Base-by-base conservation (phyloP, 30 jellyfish, hydroid and myxozoan genomes). In the Calvadosia cruxmelitensis region DNA sequence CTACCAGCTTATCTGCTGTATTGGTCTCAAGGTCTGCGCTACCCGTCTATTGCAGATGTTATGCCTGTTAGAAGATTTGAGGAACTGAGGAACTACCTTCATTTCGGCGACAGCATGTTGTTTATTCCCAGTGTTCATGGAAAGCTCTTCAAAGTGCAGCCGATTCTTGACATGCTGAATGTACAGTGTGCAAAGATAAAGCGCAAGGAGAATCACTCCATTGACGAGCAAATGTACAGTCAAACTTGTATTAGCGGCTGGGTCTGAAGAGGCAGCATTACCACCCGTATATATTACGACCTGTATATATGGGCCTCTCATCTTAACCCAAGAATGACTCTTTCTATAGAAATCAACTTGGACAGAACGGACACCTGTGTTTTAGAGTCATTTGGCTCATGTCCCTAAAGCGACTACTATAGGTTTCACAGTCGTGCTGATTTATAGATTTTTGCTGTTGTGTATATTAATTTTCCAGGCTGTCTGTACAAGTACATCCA, bases 1-100 rank as follows among this genome's bases (percentile, higher is more conserved):
- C 73, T 75, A 28, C 85, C 85, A 3, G 30, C 70, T 24, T 42
- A 42, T n/a, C 34, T 70, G 28, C 28, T 64, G 78, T 75, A 75
- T 31, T 75, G 85, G 85, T 69, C 53, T 15, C 63, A 20, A 31
- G 71, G 66, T 20, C 33, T 71, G 27, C 30, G 81, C 10, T 49
- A 31, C 27, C 34, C 85, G 16, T 36, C 64, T 27, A 63, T 63
- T 23, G 73, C 85, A 26, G 85, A 75, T 5, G 25, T 65, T 5
- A 75, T 75, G 85, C 16, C 85, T 27, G 79, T 32, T 34, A 75
- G 65, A 2, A 34, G 85, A 36, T 75, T 75, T 65, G 72, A 66
- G 50, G 42, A 10, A 50, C 69, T 75, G 24, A 27, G 51, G 33
- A 27, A 49, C 32, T 5, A 7, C 48, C 48, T 53, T 29, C 83